Base-by-base conservation (phyloP, 2,888 invertebrate genomes). In the Polia nebulosa region DNA sequence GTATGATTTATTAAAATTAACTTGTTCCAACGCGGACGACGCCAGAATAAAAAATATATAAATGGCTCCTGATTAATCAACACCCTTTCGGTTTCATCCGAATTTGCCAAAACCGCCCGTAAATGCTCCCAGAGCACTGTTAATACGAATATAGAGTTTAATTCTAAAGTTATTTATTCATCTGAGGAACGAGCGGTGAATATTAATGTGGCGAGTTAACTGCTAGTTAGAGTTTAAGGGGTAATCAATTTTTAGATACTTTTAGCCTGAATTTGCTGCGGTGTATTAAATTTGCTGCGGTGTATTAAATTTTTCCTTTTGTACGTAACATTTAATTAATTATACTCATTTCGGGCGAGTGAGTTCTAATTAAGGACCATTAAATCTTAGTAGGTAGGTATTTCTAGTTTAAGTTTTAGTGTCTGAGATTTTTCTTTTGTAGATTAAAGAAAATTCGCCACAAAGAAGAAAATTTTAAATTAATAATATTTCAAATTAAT, bases 1-100 rank as follows among this genome's bases (percentile, higher is more conserved):
- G 60, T 63, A 69, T 85, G 85, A 83, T 83, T 83, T 85, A 83
- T 84, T 66, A 75, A 72, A 74, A 78, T 84, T 66, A 84, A 77
- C 80, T 76, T 70, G 76, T 71, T 72, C 64, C 68, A 57, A 67
- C n/a, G 75, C 63, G 75, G 51, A 57, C 58, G 62, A 41, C 32
- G 45, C 27, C 25, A n/a, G 66, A 59, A 78, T 66, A 78, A 79
- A 72, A 82, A 76, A 84, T 60, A 80, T 67, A 74, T 59, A 75
- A 76, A 80, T 84, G 68, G 62, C 59, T 44, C 25, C 71, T 71
- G 73, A 80, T 83, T 83, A 84, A 83, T 83, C 85, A 84, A 77
- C 64, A 61, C 69, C 72, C 74, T 72, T 78, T 75, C 44, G 68
- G 72, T 71, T 77, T 63, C 59, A 75, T 74, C 44, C 41, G 61